Evolutionary conservation across 2,888 invertebrate genomes (phyloP).

Genomic region (Calameuta idolon): DNA sequence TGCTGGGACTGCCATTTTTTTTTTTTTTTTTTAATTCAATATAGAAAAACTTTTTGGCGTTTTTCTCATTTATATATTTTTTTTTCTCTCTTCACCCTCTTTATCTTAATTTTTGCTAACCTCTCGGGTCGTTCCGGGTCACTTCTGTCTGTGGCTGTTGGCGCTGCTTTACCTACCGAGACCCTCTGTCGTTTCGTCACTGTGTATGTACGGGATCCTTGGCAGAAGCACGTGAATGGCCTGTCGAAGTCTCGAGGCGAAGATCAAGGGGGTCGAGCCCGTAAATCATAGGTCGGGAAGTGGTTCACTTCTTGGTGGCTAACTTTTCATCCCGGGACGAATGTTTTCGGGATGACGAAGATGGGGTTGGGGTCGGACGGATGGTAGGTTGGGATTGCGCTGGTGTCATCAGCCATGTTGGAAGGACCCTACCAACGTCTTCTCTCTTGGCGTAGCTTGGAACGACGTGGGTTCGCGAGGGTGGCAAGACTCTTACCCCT

Average conservation of each 20-base stretch:
- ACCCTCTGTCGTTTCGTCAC: no score
- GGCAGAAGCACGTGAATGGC: no score
- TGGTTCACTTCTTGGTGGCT: conserved; percentile 25
- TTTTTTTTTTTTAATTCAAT: no score
- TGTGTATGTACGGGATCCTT: no score
- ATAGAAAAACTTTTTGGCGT: background rate
- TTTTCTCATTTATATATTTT: conserved; percentile 3
- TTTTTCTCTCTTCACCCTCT: conserved; percentile 3
- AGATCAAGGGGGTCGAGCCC: background rate
- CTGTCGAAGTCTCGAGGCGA: background rate
- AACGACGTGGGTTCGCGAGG: background rate
- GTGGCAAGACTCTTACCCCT: conserved; percentile 6
- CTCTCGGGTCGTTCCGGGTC: no score
- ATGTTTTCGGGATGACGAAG: background rate
- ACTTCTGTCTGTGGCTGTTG: no score
- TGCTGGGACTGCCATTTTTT: no score
- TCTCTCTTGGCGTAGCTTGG: no score
- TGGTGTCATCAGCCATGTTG: no score
- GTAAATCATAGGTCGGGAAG: conserved; percentile 16
- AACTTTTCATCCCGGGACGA: conserved; percentile 34
- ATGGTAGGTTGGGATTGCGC: background rate
- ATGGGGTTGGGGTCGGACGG: no score
- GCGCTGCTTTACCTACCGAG: no score
- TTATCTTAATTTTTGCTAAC: background rate
- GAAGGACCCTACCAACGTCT: no score